Conservation (phyloP, 2,113 vertebrate species). For the Pseudopodoces humilis region DNA sequence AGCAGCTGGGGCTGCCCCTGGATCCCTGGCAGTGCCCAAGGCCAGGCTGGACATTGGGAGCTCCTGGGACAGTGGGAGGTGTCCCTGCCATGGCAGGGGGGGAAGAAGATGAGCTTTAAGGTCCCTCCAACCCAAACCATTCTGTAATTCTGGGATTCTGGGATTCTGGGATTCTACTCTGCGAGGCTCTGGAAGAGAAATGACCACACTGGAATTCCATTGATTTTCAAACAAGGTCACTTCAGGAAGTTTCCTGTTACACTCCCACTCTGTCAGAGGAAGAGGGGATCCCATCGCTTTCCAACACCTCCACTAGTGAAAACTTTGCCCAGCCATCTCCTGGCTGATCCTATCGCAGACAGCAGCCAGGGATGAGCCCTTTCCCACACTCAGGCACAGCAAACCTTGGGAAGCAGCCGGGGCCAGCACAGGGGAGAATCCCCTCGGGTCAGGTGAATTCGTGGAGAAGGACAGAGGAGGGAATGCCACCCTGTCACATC, state of each 20-base stretch:
- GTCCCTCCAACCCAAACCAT: background rate
- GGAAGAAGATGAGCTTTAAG: fast-evolving
- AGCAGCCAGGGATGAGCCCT: background rate
- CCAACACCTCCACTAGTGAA: background rate
- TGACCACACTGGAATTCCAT: background rate
- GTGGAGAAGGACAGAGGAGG: background rate
- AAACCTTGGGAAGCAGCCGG: fast-evolving
- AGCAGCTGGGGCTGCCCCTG: background rate
- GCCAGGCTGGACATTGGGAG: background rate
- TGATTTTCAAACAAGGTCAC: background rate
- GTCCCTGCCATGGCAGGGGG: background rate
- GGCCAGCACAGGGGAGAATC: background rate
- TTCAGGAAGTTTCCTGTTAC: background rate
- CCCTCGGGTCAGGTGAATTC: background rate
- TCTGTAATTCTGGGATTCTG: background rate
- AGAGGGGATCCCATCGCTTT: background rate
- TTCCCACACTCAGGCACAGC: background rate
- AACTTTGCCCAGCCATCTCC: background rate
- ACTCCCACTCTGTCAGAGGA: background rate
- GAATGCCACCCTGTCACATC: background rate
- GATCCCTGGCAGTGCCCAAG: background rate
- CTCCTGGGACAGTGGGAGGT: background rate
- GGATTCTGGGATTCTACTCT: background rate
- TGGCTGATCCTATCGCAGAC: background rate
- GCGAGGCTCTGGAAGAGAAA: background rate